phyloP scores from a whole-genome alignment of 2,113 vertebrate genomes.

The Thamnophis sirtalis region DNA sequence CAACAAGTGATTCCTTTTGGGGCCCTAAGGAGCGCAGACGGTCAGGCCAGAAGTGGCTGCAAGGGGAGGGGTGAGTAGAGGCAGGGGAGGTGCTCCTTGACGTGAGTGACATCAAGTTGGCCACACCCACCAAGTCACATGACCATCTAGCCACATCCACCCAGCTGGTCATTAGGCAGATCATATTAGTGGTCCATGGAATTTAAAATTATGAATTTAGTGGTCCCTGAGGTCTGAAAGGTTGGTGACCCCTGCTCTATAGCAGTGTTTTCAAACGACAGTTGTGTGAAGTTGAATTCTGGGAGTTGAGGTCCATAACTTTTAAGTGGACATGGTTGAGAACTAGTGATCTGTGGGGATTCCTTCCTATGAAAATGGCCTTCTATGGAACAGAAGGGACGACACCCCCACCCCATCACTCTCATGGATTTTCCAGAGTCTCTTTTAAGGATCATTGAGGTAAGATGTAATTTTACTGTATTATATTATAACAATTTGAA shows the following conservation, averaged over 20 bases:
- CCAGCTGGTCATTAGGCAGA: too few species aligned
- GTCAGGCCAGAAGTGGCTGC: too few species aligned
- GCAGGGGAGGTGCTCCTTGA: too few species aligned
- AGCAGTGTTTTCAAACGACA: neutral
- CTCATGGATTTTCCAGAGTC: neutral
- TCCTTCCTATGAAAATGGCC: neutral
- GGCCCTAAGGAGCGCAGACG: too few species aligned
- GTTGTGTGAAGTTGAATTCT: neutral
- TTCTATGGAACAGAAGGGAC: neutral
- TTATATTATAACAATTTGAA: neutral
- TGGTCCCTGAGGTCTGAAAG: too few species aligned
- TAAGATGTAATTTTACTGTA: neutral
- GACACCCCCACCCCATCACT: neutral
- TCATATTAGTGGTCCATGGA: too few species aligned
- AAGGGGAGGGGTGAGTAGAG: too few species aligned
- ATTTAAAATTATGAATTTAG: too few species aligned
- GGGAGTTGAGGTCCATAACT: neutral
- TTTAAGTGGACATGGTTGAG: neutral
- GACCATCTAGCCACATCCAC: too few species aligned
- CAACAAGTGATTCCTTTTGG: too few species aligned
- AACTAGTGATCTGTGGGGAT: neutral
- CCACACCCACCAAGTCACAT: too few species aligned
- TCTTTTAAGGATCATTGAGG: neutral
- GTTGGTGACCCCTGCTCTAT: neutral
- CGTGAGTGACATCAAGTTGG: too few species aligned